Evolutionary conservation across 2,797 vertebrate species (phyloP), one percentile per base, ranked within the genome.

Genomic region (Sebastes umbrosus): DNA sequence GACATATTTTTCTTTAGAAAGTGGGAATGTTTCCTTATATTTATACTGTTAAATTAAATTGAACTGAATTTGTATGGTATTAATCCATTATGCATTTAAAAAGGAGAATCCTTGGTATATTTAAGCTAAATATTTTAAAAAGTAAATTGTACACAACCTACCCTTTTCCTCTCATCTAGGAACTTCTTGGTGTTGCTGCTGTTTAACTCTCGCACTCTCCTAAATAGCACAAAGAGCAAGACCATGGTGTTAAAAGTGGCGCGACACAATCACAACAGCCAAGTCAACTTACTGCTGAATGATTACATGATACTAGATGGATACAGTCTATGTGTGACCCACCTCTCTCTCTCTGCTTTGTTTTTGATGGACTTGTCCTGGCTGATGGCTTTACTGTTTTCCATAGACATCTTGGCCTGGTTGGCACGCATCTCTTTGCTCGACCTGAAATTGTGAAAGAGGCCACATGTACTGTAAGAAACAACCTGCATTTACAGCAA

Each of bases 181-280:
- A 99, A 99, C 92, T 99, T 99, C 93, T 99, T 99, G 25, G 99
- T 99, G 95, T 99, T 99, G 95, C 97, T 99, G 96, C 98, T 98
- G 95, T 99, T 99, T 90, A 99, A 92, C 89, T 99, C 99, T 77
- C 99, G 93, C 88, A 99, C 98, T 94, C 98, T 95, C 96, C 99
- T 99, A 29, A 24, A 75, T 0, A 27, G 34, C 13, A 78, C 3
- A 46, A 71, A 75, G 4, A 62, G 34, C 1, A 69, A 52, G 10
- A 29, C 7, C 34, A n/a, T 3, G 13, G 25, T 71, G 22, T 36
- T 31, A 77, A 3, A 18, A 27, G 13, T 24, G 3, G 3, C 16
- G 58, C 18, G 59, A 70, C 36, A 55, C 31, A 69, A 27, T 14
- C 7, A 18, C 27, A 70, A 34, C 18, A 8, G 59, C 10, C 54